phyloP scores from a whole-genome alignment of 2,113 vertebrate species.

The Morone saxatilis region DNA sequence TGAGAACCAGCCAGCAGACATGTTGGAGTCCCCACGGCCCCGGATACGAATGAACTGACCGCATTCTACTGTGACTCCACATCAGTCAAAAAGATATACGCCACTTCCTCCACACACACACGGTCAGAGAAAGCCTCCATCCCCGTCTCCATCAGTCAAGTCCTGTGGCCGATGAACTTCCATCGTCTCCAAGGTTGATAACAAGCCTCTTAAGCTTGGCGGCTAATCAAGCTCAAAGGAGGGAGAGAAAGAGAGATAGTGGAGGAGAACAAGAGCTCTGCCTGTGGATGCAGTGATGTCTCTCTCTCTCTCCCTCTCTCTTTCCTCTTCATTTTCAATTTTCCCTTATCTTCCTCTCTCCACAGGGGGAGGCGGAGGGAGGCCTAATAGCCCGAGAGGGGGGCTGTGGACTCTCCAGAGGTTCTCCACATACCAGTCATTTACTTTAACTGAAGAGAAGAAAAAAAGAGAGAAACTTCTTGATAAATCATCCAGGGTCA shows the following conservation, averaged over 20 bases:
- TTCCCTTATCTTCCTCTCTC: conserved; percentile 80
- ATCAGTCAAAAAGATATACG: conserved; percentile 77
- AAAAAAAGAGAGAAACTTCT: conserved; percentile 21
- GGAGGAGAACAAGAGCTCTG: conserved; percentile 66
- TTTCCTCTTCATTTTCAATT: conserved; percentile 76
- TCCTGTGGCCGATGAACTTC: conserved; percentile 73
- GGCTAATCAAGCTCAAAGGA: conserved; percentile 80
- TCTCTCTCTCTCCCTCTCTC: conserved; percentile 57
- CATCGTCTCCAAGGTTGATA: conserved; percentile 79
- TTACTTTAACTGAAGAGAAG: conserved; percentile 57
- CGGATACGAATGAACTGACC: conserved; percentile 63
- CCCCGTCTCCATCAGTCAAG: conserved; percentile 70
- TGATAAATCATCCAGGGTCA: conserved; percentile 76
- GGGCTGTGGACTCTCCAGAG: conserved; percentile 54
- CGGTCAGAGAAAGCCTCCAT: conserved; percentile 40
- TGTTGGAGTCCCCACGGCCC: conserved; percentile 67
- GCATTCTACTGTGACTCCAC: conserved; percentile 72
- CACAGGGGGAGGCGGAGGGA: conserved; percentile 72
- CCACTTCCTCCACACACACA: conserved; percentile 63
- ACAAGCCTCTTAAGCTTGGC: conserved; percentile 77
- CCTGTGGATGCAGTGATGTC: conserved; percentile 62
- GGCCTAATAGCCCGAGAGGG: conserved; percentile 75
- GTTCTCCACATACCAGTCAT: conserved; percentile 76
- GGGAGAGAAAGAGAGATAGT: conserved; percentile 69
- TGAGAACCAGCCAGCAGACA: conserved; percentile 66